phyloP scores from a whole-genome alignment of 2,888 invertebrate species.

The Phengaris arion region DNA sequence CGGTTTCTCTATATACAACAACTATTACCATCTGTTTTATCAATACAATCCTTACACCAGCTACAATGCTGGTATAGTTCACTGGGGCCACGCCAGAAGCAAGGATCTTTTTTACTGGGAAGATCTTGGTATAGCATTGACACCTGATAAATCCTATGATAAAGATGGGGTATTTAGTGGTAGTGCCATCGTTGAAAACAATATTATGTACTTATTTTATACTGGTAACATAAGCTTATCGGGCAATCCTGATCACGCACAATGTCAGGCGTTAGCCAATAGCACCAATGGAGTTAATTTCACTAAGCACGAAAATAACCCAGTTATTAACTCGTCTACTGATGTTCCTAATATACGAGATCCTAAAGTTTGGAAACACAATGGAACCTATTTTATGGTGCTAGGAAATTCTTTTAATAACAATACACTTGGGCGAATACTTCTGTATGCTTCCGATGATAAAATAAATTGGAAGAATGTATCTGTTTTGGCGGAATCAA shows the following conservation, averaged over 20 bases:
- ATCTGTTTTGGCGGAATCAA: constrained; percentile 49
- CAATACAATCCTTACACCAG: constrained; percentile 59
- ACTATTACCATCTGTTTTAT: constrained; percentile 70
- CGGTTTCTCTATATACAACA: constrained; percentile 61
- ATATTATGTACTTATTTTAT: constrained; percentile 43
- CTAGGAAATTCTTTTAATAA: constrained; percentile 53
- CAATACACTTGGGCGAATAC: constrained; percentile 49
- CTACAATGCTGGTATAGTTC: constrained; percentile 42
- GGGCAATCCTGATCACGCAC: constrained; percentile 39
- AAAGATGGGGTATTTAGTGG: constrained; percentile 48
- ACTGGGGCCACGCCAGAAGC: constrained; percentile 59
- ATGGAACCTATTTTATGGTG: constrained; percentile 45
- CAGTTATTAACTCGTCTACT: constrained; percentile 39
- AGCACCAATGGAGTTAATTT: constrained; percentile 44
- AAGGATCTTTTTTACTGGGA: constrained; percentile 54
- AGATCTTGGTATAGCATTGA: constrained; percentile 49
- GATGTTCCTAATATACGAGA: constrained; percentile 46
- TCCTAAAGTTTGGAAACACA: constrained; percentile 49
- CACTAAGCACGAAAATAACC: constrained; percentile 41
- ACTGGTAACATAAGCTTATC: constrained; percentile 42
- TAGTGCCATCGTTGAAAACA: constrained; percentile 47
- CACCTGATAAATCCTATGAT: constrained; percentile 46
- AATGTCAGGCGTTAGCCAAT: constrained; percentile 40
- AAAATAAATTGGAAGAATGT: constrained; percentile 50
- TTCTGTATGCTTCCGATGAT: constrained; percentile 58